These are phyloP conservation scores for Tauraco erythrolophus DNA, from an alignment of 2,113 vertebrate species.

Conservation along the genomic window DNA sequence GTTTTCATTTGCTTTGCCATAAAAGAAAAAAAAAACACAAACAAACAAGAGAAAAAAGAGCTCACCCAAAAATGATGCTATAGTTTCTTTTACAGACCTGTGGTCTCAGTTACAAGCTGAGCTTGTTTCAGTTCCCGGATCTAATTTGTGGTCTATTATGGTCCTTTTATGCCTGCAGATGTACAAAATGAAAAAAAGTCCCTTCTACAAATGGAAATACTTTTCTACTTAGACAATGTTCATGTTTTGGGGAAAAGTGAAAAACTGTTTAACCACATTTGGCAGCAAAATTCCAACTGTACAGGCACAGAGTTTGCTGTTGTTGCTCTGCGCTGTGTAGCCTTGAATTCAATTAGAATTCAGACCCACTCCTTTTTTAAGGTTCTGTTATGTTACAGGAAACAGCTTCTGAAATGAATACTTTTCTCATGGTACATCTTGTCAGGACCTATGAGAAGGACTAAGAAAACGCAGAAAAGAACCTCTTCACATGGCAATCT, in stretches of 20 bases:
- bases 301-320: conserved; percentile 54
- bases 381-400: conserved; percentile 30
- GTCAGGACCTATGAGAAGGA: neutral
- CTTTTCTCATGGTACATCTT: neutral
- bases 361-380: conserved; percentile 25
- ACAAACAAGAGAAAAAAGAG: conserved; percentile 52
- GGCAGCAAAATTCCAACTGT: conserved; percentile 62
- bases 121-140: conserved; percentile 67
- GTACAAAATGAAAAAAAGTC: conserved; percentile 71
- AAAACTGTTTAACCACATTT: conserved; percentile 73
- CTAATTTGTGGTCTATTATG: conserved; percentile 71
- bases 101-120: conserved; percentile 69
- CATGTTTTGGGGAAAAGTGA: conserved; percentile 70
- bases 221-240: conserved; percentile 73
- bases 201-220: conserved; percentile 72
- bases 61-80: conserved; percentile 44
- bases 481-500: neutral
- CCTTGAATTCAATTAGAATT: conserved; percentile 57
- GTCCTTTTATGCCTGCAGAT: conserved; percentile 71
- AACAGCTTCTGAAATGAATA: conserved; percentile 39
- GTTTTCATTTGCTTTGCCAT: conserved; percentile 69
- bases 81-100: conserved; percentile 67
- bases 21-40: conserved; percentile 52
- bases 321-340: conserved; percentile 48
- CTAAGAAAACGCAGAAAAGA: neutral